Percentiles rank a stretch among this genome's conserved stretches.
Conservation (phyloP, 2,888 invertebrate genomes). For the Eutolmus rufibarbis region DNA sequence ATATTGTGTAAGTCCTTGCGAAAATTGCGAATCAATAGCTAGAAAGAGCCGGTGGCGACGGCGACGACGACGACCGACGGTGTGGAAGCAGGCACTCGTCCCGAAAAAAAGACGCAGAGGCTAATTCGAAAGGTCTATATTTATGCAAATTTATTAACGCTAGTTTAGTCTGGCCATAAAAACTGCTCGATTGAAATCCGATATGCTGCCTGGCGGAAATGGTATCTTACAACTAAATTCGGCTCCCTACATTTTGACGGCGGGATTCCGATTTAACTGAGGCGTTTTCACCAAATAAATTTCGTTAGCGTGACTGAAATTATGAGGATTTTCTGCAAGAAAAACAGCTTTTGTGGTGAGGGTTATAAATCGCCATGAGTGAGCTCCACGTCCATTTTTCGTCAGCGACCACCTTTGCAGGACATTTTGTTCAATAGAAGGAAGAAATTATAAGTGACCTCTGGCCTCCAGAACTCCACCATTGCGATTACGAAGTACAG, state of each 20-base stretch:
- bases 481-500: not conserved
- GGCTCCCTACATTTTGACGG: not conserved
- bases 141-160: slow-evolving; percentile 9
- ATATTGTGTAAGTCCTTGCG: not conserved
- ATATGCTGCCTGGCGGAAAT: not conserved
- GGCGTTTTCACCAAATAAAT: slow-evolving; percentile 10
- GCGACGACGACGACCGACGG: not conserved
- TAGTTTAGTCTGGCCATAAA: not conserved
- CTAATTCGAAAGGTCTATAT: not conserved
- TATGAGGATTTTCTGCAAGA: slow-evolving; percentile 3
- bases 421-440: not conserved
- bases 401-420: not conserved
- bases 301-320: slow-evolving; percentile 18
- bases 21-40: slow-evolving; percentile 8
- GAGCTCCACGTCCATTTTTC: not conserved
- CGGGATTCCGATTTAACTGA: not conserved
- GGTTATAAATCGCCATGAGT: not conserved
- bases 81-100: not conserved
- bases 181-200: slow-evolving; percentile 10
- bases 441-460: slow-evolving; percentile 6
- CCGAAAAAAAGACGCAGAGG: not conserved
- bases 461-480: not conserved
- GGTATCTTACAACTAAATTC: not conserved
- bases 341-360: not conserved
- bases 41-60: not conserved